Evolutionary conservation across 1,140 invertebrate genomes (phyloP), one percentile per base, ranked within the genome.

Genomic region (Hermetia illucens): DNA sequence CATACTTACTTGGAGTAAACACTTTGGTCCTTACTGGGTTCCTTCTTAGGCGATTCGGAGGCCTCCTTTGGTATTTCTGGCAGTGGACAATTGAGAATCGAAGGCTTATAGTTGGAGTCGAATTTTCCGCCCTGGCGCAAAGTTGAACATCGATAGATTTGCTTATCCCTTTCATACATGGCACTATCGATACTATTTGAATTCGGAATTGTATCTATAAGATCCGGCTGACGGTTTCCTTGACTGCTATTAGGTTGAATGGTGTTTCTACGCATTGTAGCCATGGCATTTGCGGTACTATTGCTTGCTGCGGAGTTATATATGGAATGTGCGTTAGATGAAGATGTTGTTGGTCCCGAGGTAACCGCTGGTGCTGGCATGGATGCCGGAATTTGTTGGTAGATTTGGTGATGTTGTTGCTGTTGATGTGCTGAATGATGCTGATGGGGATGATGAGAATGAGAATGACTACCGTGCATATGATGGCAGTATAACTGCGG

Each of bases 31-130:
- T 49, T 44, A 22, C 47, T 43, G 30, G 58, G 48, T 43, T 55
- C 53, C 25, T 55, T 51, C 34, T 51, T 52, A 10, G 54, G 50
- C 36, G 53, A 47, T 20, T 56, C 55, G n/a, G n/a, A n/a, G 27
- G 54, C 55, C 42, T 59, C 53, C 33, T 60, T 60, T 21, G 58
- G 58, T 38, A 61, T 61, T 36, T 61, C 58, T 5, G 58, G 58
- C 40, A 61, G 40, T 18, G 58, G 58, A 39, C 58, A 61, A 36
- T 60, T 61, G 34, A 60, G 39, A 27, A 61, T 61, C 25, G 58
- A 58, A 29, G 58, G 58, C 45, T 60, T 60, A 44, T 55, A 52
- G 36, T 60, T 61, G 22, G 53, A 49, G 49, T 61, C 55, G 27
- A 58, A 60, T 41, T 61, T 61, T 27, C 53, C 57, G 40, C 57